Evolutionary conservation across 2,888 invertebrate species (phyloP).

Genomic region (Hirtodrosophila alboralis): DNA sequence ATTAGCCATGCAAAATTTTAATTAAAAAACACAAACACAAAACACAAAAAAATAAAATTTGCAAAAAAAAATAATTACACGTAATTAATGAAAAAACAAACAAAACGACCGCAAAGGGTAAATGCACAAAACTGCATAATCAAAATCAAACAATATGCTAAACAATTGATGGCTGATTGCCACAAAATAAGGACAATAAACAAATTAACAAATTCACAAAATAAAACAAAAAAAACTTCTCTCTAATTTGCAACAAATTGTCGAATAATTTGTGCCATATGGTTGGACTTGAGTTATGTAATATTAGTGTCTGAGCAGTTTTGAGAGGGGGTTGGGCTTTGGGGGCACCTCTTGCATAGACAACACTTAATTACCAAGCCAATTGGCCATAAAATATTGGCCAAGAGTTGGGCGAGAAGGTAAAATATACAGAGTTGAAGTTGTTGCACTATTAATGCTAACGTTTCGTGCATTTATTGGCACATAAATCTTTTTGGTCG

Average conservation of each 20-base stretch:
- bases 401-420: constrained; percentile 19
- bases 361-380: constrained; percentile 67
- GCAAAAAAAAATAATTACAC: too few relatives aligned
- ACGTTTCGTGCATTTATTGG: constrained; percentile 67
- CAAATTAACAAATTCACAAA: constrained; percentile 43
- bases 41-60: too few relatives aligned
- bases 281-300: constrained; percentile 49
- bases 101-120: constrained; percentile 17
- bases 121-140: constrained; percentile 25
- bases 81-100: too few relatives aligned
- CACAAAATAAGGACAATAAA: constrained; percentile 12
- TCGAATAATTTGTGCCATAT: constrained; percentile 57
- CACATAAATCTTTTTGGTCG: constrained; percentile 63
- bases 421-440: constrained; percentile 5
- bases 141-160: constrained; percentile 43
- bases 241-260: constrained; percentile 66
- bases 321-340: background rate
- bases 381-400: constrained; percentile 61
- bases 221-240: too few relatives aligned
- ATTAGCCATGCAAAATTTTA: too few relatives aligned
- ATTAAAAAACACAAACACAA: too few relatives aligned
- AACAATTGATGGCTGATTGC: constrained; percentile 72
- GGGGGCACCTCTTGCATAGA: constrained; percentile 48
- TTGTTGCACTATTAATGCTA: constrained; percentile 67
- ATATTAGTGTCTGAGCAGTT: constrained; percentile 30